Base-by-base conservation (phyloP, 1,140 invertebrate species). In the Zaprionus capensis region DNA sequence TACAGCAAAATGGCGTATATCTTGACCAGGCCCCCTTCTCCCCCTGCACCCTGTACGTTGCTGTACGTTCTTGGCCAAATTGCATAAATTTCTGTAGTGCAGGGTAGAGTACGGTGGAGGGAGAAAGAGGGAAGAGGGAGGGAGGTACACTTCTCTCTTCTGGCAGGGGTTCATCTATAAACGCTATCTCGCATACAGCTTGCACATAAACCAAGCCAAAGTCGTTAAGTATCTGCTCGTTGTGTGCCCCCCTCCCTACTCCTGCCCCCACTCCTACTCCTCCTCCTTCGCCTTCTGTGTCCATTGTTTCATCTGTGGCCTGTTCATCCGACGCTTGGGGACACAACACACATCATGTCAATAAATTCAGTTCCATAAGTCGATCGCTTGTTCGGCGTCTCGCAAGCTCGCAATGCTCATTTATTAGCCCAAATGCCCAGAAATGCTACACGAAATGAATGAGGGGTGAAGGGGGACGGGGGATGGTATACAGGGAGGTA, bases 131-230 rank as follows among this genome's bases (percentile, higher is more conserved):
- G 11, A 1, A 59, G n/a, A 17, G 55, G 11, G n/a, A 0, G 26
- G 14, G 26, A 14, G 58, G 5, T n/a, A 28, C 12, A 7, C 41
- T 36, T n/a, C 67, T 59, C 24, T 20, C 14, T 51, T 62, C 31
- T 55, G 28, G 41, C 41, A 46, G n/a, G n/a, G 44, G 46, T 72
- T 72, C 75, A 70, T 72, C 74, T 76, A 80, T 80, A 71, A 78
- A 76, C 59, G 71, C 46, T 76, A 76, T 81, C 72, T 71, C 61
- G 65, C 62, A 63, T 59, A 62, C 34, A 70, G 63, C 67, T 76
- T 24, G 78, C 78, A 74, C 78, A 81, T 79, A 81, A 81, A 81
- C 79, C 78, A 81, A 68, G 59, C 58, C 67, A 81, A 79, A 81
- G 77, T 81, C 79, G 76, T 81, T 79, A 81, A 79, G 71, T 81